Percentiles rank a stretch among this genome's conserved stretches.
These are phyloP conservation scores for Chrysopa pallens DNA, from an alignment of 1,140 invertebrate genomes.

Conservation along the genomic window DNA sequence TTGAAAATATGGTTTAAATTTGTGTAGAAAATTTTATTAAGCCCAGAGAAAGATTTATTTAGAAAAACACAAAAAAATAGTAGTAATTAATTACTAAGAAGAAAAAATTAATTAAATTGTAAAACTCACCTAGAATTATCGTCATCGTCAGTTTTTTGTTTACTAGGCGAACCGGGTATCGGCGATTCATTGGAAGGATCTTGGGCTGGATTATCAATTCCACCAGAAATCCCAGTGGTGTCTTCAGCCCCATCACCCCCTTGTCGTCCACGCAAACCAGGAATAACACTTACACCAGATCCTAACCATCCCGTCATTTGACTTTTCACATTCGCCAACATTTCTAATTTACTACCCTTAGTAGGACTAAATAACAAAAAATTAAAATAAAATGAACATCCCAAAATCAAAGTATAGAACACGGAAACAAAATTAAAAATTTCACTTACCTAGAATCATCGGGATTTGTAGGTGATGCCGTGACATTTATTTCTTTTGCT, in stretches of 20 bases:
- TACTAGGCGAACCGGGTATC: constrained; percentile 25
- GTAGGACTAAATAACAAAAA: constrained; percentile 33
- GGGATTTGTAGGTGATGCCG: constrained; percentile 9
- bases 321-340: constrained; percentile 64
- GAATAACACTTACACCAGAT: constrained; percentile 41
- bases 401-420: constrained; percentile 1
- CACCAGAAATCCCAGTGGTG: constrained; percentile 15
- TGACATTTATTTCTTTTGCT: constrained; percentile 8
- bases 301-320: constrained; percentile 65
- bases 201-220: constrained; percentile 19
- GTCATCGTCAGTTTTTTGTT: constrained; percentile 49
- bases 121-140: constrained; percentile 56
- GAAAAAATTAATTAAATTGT: not conserved
- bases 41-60: no score
- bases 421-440: not conserved
- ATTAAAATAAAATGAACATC: not conserved
- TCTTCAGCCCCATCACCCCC: constrained; percentile 16
- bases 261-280: constrained; percentile 41
- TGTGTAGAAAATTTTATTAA: no score
- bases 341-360: constrained; percentile 51
- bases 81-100: not conserved
- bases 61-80: no score
- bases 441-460: constrained; percentile 17
- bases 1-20: no score
- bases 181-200: constrained; percentile 26